Evolutionary conservation across 1,140 invertebrate species (phyloP).

Genomic region (Geopemphigus sp.): DNA sequence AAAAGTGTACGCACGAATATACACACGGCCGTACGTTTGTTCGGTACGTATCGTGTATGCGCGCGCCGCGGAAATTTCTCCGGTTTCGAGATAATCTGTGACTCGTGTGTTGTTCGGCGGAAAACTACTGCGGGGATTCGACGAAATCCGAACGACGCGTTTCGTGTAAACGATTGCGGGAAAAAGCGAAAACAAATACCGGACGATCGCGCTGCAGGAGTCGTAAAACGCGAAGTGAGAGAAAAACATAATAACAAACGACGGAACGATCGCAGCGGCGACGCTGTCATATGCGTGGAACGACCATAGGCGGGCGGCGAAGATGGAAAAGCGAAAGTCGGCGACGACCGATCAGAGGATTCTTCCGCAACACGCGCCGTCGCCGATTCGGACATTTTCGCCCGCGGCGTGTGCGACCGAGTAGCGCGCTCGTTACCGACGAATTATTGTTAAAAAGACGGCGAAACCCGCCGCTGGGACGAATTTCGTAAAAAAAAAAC

Average conservation of each 20-base stretch:
- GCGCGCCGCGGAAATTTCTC: not conserved
- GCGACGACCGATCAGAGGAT: not conserved
- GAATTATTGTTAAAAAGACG: constrained; percentile 13
- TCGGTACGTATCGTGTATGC: no score
- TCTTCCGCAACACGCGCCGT: not conserved
- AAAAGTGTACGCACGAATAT: no score
- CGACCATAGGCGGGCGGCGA: not conserved
- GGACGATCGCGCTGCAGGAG: not conserved
- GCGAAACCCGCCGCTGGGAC: not conserved
- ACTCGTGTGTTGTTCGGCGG: no score
- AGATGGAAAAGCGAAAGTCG: constrained; percentile 31
- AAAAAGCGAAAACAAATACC: not conserved
- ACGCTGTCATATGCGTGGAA: no score
- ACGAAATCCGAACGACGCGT: not conserved
- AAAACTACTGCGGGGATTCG: no score
- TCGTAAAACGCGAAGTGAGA: not conserved
- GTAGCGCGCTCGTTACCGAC: constrained; percentile 9
- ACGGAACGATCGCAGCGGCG: no score
- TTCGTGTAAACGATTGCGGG: not conserved
- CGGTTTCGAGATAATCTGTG: no score
- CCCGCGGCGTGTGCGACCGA: constrained; percentile 17
- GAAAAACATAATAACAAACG: not conserved
- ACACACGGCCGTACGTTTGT: no score
- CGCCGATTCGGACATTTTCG: constrained; percentile 32
- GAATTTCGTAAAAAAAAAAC: constrained; percentile 31